Conservation (phyloP, 2,888 invertebrate species). For the Hydroisotoma schaefferi region DNA sequence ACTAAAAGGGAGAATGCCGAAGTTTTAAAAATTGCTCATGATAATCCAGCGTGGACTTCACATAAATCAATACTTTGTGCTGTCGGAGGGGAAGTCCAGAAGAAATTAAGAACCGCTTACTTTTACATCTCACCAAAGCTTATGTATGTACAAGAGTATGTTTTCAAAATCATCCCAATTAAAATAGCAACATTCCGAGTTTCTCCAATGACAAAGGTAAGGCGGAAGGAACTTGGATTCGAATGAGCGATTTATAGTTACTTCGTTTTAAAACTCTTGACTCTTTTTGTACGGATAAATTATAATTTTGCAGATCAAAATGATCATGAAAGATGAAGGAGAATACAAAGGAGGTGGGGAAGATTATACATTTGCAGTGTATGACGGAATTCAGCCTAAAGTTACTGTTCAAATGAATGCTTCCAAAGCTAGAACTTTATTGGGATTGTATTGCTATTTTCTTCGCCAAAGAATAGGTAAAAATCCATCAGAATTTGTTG, state of each 20-base stretch:
- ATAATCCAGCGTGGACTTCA: conserved; percentile 53
- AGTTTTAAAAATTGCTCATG: conserved; percentile 5
- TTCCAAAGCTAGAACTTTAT: conserved; percentile 78
- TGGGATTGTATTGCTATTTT: conserved; percentile 86
- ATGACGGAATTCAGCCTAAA: conserved; percentile 85
- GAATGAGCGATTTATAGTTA: neutral
- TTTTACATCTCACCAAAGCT: conserved; percentile 88
- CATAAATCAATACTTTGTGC: conserved; percentile 76
- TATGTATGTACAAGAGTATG: conserved; percentile 85
- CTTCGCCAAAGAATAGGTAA: conserved; percentile 79
- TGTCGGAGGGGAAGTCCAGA: conserved; percentile 59
- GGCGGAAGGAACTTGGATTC: neutral
- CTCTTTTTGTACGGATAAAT: too few relatives aligned
- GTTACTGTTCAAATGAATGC: conserved; percentile 63
- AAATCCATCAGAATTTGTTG: conserved; percentile 10
- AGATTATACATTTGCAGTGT: conserved; percentile 69
- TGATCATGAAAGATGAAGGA: conserved; percentile 59
- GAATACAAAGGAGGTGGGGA: conserved; percentile 49
- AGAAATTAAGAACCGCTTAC: conserved; percentile 78
- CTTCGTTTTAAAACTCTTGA: neutral
- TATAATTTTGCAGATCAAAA: conserved; percentile 66
- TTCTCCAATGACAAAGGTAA: conserved; percentile 87
- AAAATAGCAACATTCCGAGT: conserved; percentile 83
- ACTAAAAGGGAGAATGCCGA: conserved; percentile 19
- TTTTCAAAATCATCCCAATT: conserved; percentile 87